A percentile compares a stretch with the other conserved stretches of the same genome.
Evolutionary conservation across 2,113 vertebrate genomes (phyloP).

Genomic region (Manacus vitellinus): DNA sequence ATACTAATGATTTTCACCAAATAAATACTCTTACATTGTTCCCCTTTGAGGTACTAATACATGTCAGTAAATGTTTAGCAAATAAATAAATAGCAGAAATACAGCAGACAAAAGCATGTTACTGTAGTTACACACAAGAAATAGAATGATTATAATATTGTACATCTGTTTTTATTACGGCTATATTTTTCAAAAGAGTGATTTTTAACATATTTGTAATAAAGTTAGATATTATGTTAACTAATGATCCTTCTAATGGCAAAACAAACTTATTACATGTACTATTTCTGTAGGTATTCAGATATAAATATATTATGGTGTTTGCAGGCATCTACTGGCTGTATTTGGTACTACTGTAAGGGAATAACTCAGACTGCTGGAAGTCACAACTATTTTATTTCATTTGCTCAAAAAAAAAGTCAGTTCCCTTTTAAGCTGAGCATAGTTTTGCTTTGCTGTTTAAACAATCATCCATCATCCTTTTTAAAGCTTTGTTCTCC

Average conservation of each 20-base stretch:
- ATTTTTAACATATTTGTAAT: background rate
- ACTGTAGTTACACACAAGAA: background rate
- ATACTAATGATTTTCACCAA: background rate
- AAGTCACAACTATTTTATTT: background rate
- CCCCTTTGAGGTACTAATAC: background rate
- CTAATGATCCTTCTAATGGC: background rate
- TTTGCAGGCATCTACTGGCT: conserved; percentile 89
- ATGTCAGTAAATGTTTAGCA: background rate
- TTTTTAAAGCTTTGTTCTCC: background rate
- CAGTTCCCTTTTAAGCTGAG: background rate
- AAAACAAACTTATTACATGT: background rate
- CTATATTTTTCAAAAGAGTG: background rate
- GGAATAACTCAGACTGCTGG: background rate
- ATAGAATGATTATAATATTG: background rate
- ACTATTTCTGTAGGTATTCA: background rate
- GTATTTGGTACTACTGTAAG: conserved; percentile 66
- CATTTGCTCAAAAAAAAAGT: background rate
- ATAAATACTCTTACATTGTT: background rate
- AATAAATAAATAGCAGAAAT: background rate
- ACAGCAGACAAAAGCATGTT: background rate
- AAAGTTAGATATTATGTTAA: background rate
- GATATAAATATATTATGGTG: conserved; percentile 56
- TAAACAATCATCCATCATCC: background rate
- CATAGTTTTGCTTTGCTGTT: background rate
- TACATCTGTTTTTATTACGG: background rate